Base-by-base conservation (phyloP, 1,140 invertebrate genomes). In the Parasteatoda tepidariorum region DNA sequence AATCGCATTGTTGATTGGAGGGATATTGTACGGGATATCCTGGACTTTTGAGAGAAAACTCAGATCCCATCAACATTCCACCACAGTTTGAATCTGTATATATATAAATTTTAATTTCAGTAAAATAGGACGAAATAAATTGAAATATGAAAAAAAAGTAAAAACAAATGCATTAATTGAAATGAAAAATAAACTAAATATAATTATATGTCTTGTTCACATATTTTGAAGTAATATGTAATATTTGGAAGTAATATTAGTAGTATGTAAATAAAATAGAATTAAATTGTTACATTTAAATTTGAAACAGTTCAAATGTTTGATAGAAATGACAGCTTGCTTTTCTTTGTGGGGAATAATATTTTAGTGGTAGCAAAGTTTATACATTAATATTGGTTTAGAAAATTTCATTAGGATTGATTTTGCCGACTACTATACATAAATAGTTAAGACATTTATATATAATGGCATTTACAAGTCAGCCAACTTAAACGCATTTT, bases 21-120 rank as follows among this genome's bases (percentile, higher is more conserved):
- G 55, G 33, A 66, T 87, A 87, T 31, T 84, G 67, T 2, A 33
- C 48, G 0, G 87, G 87, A 66, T 62, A 86, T 6, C 76, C 73
- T 11, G 84, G 84, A 66, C 83, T 85, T 30, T 55, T 73, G 1
- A 86, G 30, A 78, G 38, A 57, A 22, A 85, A 85, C 24, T 79
- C 85, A n/a, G 22, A 6, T 24, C 54, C 64, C 6, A 18, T n/a
- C 4, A 6, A 18, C 2, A 15, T 41, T 2, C 78, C 78, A 15
- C 78, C 78, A 9, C 78, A 81, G 1, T 15, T 13, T 13, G 31
- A 41, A n/a, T 6, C 61, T 66, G 57, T 11, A 22, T 28, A 55
- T 0, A 34, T 28, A 57, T 15, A n/a, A 34, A 0, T 0, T 24
- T 0, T 62, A 54, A 54, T 54, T 18, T 54, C 18, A 54, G 7